These are phyloP conservation scores for Lathamus discolor DNA, from an alignment of 2,113 vertebrate genomes.

Conservation along the genomic window DNA sequence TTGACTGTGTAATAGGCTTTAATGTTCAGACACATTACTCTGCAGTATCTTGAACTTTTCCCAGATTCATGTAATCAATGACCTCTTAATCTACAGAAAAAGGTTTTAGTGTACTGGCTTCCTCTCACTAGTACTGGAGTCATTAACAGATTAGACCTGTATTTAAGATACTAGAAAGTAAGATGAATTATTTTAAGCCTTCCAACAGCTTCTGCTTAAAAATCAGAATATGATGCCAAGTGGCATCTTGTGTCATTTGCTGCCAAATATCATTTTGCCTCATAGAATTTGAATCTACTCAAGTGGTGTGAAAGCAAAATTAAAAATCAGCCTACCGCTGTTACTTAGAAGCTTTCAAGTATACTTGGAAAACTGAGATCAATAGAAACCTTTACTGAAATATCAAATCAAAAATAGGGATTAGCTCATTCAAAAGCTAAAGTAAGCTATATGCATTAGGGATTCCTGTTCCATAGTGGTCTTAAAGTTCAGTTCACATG, in stretches of 20 bases:
- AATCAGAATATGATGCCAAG: constrained; percentile 3
- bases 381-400: constrained; percentile 23
- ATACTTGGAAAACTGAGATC: constrained; percentile 2
- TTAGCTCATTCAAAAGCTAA: constrained; percentile 15
- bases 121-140: neutral
- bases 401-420: constrained; percentile 28
- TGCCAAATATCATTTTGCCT: constrained; percentile 16
- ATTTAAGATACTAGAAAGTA: neutral
- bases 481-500: neutral
- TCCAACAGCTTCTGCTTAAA: constrained; percentile 19
- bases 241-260: constrained; percentile 22
- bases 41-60: neutral
- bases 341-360: constrained; percentile 29
- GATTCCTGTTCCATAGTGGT: neutral
- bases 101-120: neutral
- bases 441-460: neutral
- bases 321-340: constrained; percentile 22
- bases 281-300: constrained; percentile 24
- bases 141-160: neutral
- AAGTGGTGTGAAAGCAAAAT: constrained; percentile 41
- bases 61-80: neutral
- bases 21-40: neutral
- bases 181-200: neutral
- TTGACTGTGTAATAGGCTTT: neutral
- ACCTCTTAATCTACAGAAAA: neutral